Conservation (phyloP, 2,797 vertebrate species). For the Semaprochilodus insignis region DNA sequence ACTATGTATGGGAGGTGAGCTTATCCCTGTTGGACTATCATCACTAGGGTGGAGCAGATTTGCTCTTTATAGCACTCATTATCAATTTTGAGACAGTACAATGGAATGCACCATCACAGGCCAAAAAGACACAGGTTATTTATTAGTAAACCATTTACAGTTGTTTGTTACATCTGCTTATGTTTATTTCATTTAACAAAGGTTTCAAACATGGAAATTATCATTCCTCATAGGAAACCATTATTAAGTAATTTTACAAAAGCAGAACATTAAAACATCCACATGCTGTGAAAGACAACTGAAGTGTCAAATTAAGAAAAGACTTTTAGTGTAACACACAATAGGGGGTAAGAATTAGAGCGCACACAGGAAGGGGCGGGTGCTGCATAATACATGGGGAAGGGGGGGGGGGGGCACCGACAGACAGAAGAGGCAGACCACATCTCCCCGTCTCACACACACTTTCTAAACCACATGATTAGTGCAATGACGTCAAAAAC, state of each 20-base stretch:
- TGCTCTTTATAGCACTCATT: too few species aligned
- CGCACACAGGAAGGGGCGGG: constrained; percentile 8
- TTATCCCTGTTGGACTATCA: neutral
- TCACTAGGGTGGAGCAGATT: neutral
- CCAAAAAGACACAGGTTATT: neutral
- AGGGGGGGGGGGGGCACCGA: constrained; percentile 51
- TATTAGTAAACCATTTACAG: neutral
- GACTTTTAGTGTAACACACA: constrained; percentile 28
- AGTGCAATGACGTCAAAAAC: constrained; percentile 73
- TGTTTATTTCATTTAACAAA: neutral
- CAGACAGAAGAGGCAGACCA: constrained; percentile 47
- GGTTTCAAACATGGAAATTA: constrained; percentile 37
- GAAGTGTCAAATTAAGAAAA: neutral
- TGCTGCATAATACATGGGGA: constrained; percentile 44
- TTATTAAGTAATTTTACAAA: constrained; percentile 4
- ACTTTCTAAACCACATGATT: constrained; percentile 63
- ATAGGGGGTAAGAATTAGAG: constrained; percentile 18
- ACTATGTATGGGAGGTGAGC: neutral
- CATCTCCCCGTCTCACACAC: constrained; percentile 51
- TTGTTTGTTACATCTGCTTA: neutral
- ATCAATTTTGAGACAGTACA: neutral
- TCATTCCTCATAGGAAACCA: constrained; percentile 3
- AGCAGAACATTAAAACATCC: constrained; percentile 4
- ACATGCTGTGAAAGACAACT: constrained; percentile 18
- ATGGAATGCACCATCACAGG: neutral